Evolutionary conservation across 2,888 invertebrate genomes (phyloP).

Genomic region (Philonicus albiceps): DNA sequence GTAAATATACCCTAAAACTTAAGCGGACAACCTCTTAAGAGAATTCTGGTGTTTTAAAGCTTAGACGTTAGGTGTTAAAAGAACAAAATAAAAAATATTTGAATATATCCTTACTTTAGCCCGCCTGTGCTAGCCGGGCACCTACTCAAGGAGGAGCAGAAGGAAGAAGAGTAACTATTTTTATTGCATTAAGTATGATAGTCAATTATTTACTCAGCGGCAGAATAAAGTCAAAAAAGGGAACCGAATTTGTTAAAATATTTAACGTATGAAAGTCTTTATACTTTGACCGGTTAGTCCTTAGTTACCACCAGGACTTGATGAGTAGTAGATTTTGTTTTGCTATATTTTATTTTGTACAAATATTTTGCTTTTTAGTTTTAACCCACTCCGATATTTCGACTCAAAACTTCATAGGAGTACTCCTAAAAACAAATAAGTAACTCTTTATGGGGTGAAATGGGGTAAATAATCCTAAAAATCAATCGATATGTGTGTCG

Average conservation of each 20-base stretch:
- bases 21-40: no score
- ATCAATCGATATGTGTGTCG: no score
- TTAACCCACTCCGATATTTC: background rate
- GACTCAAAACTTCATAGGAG: no score
- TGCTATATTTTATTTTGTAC: background rate
- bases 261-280: slow-evolving; percentile 10
- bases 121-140: background rate
- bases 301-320: slow-evolving; percentile 14
- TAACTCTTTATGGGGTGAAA: no score
- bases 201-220: slow-evolving; percentile 4
- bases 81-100: background rate
- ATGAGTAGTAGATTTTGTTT: background rate
- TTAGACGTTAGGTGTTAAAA: slow-evolving; percentile 19
- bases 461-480: no score
- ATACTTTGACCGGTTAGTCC: slow-evolving; percentile 1
- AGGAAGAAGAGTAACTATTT: background rate
- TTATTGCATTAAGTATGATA: background rate
- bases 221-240: background rate
- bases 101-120: slow-evolving; percentile 1
- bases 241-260: slow-evolving; percentile 19
- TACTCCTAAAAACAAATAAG: no score
- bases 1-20: no score
- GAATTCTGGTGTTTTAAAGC: no score
- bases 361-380: slow-evolving; percentile 19
- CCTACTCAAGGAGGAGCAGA: background rate